Conservation (phyloP, 2,113 vertebrate species). For the Cyanoderma ruficeps region DNA sequence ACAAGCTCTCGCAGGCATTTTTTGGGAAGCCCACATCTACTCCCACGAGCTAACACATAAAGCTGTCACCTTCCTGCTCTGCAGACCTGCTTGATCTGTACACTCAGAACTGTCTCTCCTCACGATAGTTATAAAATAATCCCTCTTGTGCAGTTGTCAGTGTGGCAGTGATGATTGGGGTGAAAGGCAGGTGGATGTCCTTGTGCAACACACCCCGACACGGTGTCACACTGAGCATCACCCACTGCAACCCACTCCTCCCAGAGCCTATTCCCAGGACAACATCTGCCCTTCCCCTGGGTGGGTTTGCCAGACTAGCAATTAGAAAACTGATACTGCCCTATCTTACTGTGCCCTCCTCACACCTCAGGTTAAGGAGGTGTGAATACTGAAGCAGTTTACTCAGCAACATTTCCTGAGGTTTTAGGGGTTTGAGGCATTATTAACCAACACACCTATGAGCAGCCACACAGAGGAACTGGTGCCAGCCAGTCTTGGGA, state of each 20-base stretch:
- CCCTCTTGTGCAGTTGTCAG: background rate
- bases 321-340: background rate
- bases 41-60: background rate
- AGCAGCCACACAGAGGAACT: background rate
- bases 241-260: background rate
- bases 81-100: background rate
- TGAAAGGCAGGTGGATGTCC: background rate
- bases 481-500: background rate
- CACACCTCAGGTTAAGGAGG: background rate
- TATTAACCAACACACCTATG: background rate
- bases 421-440: background rate
- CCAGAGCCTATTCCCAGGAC: background rate
- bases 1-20: constrained; percentile 47
- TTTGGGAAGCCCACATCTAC: background rate
- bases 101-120: background rate
- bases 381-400: background rate
- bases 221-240: fast-evolving
- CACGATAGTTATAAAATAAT: background rate
- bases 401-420: background rate
- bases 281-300: background rate
- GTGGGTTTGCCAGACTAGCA: background rate
- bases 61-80: constrained; percentile 1
- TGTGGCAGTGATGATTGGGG: fast-evolving
- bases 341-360: background rate
- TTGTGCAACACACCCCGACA: fast-evolving